A percentile compares a stretch with the other conserved stretches of the same genome.
phyloP scores from a whole-genome alignment of 2,797 vertebrate species.

The Buphagus erythrorhynchus region DNA sequence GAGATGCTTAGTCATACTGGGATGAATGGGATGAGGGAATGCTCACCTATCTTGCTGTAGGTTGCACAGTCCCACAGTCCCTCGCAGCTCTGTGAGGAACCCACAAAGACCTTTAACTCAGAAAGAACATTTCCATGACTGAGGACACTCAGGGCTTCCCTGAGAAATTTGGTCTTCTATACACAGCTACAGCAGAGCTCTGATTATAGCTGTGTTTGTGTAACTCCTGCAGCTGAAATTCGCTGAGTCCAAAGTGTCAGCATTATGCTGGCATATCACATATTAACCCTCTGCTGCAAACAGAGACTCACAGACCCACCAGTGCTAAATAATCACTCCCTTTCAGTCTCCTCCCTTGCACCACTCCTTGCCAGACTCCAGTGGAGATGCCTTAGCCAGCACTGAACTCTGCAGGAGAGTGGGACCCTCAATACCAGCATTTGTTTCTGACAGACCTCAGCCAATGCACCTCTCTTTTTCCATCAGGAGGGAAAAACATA shows the following conservation, averaged over 20 bases:
- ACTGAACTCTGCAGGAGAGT: not conserved
- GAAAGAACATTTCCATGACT: not conserved
- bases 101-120: not conserved
- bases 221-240: not conserved
- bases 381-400: not conserved
- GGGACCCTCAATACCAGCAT: not conserved
- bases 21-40: not conserved
- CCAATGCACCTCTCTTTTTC: not conserved
- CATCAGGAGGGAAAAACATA: not conserved
- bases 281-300: not conserved
- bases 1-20: not conserved
- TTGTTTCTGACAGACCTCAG: slow-evolving; percentile 20
- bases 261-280: not conserved
- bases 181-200: not conserved
- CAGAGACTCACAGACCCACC: not conserved
- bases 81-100: no score
- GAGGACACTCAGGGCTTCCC: not conserved
- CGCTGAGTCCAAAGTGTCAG: not conserved
- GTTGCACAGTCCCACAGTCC: not conserved
- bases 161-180: not conserved
- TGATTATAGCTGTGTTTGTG: not conserved
- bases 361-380: not conserved
- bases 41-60: not conserved
- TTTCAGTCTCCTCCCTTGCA: not conserved
- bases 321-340: not conserved